Percentiles rank a stretch among this genome's conserved stretches.
Evolutionary conservation across 2,888 invertebrate species (phyloP).

Genomic region (Diaprepes abbreviatus): DNA sequence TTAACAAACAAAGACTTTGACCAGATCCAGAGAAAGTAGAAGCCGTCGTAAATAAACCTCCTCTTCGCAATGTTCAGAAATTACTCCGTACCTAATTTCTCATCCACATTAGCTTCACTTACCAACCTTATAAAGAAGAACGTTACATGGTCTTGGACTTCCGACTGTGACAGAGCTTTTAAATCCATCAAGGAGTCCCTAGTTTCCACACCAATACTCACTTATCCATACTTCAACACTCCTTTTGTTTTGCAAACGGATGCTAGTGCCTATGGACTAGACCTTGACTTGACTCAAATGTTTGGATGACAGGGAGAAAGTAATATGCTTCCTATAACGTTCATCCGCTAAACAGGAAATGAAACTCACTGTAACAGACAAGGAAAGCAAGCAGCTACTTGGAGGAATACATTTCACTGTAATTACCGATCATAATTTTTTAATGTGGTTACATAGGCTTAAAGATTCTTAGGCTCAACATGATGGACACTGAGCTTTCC

Average conservation of each 20-base stretch:
- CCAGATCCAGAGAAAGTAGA: no score
- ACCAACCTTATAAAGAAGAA: conserved; percentile 9
- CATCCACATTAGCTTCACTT: conserved; percentile 34
- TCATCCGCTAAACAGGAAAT: conserved; percentile 43
- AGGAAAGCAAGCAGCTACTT: conserved; percentile 51
- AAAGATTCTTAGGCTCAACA: conserved; percentile 46
- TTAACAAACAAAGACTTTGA: no score
- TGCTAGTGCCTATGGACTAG: conserved; percentile 46
- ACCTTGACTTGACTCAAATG: conserved; percentile 50
- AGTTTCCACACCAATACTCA: conserved; percentile 39
- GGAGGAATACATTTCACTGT: conserved; percentile 47
- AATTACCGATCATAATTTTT: conserved; percentile 46
- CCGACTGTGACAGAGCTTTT: no score
- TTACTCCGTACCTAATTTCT: conserved; percentile 28
- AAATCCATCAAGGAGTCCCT: conserved; percentile 40
- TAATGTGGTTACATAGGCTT: conserved; percentile 45
- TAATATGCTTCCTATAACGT: conserved; percentile 49
- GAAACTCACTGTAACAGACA: conserved; percentile 47
- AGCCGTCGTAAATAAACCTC: no score
- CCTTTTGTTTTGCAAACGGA: conserved; percentile 3
- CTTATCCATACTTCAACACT: conserved; percentile 50
- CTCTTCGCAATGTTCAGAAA: no score
- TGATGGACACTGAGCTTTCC: conserved; percentile 41
- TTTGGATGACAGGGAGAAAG: conserved; percentile 48
- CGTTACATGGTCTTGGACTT: neutral